These are phyloP conservation scores for Catostylus mosaicus DNA, from an alignment of 30 jellyfish, hydroid and myxozoan species.

Conservation along the genomic window DNA sequence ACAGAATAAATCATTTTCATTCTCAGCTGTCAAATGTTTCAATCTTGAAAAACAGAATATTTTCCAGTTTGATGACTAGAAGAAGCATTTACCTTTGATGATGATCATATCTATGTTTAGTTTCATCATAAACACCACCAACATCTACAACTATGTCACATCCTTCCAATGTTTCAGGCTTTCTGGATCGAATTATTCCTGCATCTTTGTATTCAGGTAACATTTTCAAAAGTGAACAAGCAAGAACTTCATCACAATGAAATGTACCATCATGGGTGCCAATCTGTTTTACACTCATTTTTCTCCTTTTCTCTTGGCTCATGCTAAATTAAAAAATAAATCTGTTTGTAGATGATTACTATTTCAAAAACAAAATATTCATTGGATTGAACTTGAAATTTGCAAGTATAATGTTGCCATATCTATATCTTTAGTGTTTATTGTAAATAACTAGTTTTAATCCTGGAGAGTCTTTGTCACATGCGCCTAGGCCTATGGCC, in stretches of 20 bases:
- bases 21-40: too few relatives aligned
- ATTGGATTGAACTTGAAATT: too few relatives aligned
- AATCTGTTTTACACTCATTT: conserved; percentile 43
- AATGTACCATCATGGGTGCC: conserved; percentile 99
- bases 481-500: too few relatives aligned
- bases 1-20: too few relatives aligned
- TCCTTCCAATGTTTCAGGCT: conserved; percentile 60
- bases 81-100: conserved; percentile 85
- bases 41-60: too few relatives aligned
- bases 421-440: too few relatives aligned
- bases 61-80: not conserved
- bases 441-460: too few relatives aligned
- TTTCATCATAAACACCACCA: conserved; percentile 93
- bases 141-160: conserved; percentile 99
- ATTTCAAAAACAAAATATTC: too few relatives aligned
- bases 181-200: conserved; percentile 80
- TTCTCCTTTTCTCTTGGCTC: conserved; percentile 32
- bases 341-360: too few relatives aligned
- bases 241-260: conserved; percentile 98
- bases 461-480: too few relatives aligned
- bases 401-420: too few relatives aligned
- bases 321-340: not conserved
- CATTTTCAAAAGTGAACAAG: conserved; percentile 86
- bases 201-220: conserved; percentile 86
- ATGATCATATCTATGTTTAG: conserved; percentile 86